A percentile compares a stretch with the other conserved stretches of the same genome.
phyloP scores from a whole-genome alignment of 2,888 invertebrate genomes.

The Tolmerus cingulatus region DNA sequence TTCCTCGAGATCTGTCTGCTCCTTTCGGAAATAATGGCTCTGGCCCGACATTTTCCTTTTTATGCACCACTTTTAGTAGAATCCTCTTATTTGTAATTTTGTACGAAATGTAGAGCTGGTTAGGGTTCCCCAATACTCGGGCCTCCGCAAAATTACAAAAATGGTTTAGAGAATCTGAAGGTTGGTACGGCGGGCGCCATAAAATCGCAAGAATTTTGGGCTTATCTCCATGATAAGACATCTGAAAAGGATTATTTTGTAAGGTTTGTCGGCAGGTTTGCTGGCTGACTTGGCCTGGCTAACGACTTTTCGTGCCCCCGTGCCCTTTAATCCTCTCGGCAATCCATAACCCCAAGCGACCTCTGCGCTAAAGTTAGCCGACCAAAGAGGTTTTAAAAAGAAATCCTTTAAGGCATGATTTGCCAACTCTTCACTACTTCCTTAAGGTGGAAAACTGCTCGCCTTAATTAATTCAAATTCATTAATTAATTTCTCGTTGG shows the following conservation, averaged over 20 bases:
- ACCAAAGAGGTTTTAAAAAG: background rate
- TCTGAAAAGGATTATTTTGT: constrained; percentile 22
- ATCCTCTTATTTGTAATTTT: constrained; percentile 30
- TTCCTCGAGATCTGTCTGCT: constrained; percentile 13
- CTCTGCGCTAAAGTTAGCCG: background rate
- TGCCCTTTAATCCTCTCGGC: background rate
- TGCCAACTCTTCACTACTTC: background rate
- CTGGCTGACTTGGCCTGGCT: background rate
- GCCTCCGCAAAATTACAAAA: background rate
- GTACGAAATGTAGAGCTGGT: background rate
- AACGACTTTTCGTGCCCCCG: background rate
- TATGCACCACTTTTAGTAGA: constrained; percentile 1
- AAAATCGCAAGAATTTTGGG: constrained; percentile 2
- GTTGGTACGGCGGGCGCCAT: background rate
- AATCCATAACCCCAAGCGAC: background rate
- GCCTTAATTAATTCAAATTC: constrained; percentile 23
- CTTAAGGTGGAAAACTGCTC: background rate
- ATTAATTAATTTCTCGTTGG: background rate
- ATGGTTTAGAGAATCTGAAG: background rate
- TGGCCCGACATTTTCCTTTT: background rate
- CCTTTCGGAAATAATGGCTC: background rate
- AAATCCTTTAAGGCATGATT: background rate
- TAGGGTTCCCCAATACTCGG: background rate
- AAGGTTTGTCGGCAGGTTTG: background rate
- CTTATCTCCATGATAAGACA: constrained; percentile 9